Evolutionary conservation across 2,113 vertebrate genomes (phyloP).

Genomic region (Mesembrinibis cayennensis): DNA sequence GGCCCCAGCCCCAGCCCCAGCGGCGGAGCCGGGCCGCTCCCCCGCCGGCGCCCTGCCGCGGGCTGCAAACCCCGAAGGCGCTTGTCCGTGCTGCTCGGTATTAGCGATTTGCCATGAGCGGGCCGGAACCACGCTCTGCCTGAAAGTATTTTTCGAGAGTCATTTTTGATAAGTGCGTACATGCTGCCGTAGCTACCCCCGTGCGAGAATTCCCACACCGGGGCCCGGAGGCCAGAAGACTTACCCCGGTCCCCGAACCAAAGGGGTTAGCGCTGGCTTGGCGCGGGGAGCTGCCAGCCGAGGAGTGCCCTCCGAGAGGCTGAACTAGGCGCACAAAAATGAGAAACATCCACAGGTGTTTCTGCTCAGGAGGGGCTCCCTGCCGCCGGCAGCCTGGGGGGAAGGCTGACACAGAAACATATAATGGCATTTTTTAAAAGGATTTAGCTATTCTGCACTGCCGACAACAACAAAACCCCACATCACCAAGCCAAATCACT

Average conservation of each 20-base stretch:
- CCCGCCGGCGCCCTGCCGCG: too few relatives aligned
- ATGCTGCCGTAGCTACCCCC: too few relatives aligned
- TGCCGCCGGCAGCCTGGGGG: background rate
- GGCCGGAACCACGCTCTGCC: background rate
- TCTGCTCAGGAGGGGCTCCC: constrained; percentile 23
- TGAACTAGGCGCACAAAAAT: constrained; percentile 8
- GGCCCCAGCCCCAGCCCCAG: background rate
- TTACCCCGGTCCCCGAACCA: background rate
- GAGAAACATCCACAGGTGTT: constrained; percentile 52
- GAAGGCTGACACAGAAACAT: background rate
- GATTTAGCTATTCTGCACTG: background rate
- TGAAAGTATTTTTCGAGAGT: background rate
- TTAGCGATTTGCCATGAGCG: background rate
- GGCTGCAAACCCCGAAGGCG: fast-evolving
- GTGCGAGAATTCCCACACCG: background rate
- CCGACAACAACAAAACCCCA: background rate
- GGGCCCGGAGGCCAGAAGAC: background rate
- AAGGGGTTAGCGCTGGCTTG: background rate
- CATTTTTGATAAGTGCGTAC: background rate
- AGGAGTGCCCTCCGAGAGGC: background rate
- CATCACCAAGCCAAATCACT: background rate
- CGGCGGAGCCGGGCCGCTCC: too few relatives aligned
- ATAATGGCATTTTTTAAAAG: background rate
- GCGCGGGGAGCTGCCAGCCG: background rate
- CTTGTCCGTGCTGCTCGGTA: fast-evolving